Evolutionary conservation across 2,113 vertebrate genomes (phyloP).

Genomic region (Eptesicus fuscus): DNA sequence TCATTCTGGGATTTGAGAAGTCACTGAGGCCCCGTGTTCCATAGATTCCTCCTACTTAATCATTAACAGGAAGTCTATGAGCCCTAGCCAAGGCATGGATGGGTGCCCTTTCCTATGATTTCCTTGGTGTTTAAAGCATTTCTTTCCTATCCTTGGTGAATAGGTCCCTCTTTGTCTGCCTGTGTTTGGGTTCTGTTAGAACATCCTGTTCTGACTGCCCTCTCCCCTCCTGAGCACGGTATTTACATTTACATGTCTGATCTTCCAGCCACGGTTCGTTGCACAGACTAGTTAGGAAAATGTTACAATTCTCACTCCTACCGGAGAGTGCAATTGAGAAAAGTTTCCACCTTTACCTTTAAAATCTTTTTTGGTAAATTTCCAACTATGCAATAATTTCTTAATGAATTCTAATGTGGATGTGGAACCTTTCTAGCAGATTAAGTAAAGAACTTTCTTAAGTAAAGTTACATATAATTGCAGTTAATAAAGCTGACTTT

Average conservation of each 20-base stretch:
- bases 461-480: background rate
- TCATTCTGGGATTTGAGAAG: slow-evolving; percentile 38
- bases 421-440: background rate
- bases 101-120: background rate
- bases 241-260: fast-evolving
- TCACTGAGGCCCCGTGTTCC: background rate
- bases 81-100: no score
- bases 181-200: background rate
- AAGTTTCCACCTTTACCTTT: background rate
- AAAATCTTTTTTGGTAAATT: background rate
- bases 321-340: background rate
- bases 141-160: background rate
- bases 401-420: slow-evolving; percentile 18
- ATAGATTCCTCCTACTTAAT: background rate
- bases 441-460: slow-evolving; percentile 21
- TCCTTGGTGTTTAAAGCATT: background rate
- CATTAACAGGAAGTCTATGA: slow-evolving; percentile 60
- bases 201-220: background rate
- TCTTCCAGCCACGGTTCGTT: background rate
- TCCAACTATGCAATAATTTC: background rate
- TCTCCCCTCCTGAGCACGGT: background rate
- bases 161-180: background rate
- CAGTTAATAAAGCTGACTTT: slow-evolving; percentile 14
- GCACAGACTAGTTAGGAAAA: background rate
- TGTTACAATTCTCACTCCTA: background rate